Evolutionary conservation across 2,113 vertebrate genomes (phyloP).

Genomic region (Tachysurus fulvidraco): DNA sequence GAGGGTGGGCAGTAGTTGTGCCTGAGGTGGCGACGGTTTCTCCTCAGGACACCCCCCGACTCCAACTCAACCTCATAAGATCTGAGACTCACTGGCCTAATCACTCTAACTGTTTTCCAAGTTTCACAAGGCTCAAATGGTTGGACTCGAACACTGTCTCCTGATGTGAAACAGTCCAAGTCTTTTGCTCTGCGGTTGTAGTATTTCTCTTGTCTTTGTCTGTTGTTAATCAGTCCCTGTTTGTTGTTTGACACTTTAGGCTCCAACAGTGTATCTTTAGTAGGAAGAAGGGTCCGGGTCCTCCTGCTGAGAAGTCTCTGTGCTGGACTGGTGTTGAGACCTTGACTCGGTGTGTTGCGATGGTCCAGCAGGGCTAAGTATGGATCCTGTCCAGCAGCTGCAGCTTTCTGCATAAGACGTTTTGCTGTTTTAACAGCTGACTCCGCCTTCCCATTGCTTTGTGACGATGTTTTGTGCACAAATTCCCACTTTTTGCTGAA

Average conservation of each 20-base stretch:
- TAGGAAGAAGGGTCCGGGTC: constrained; percentile 28
- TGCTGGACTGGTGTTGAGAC: constrained; percentile 15
- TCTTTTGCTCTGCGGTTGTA: constrained; percentile 19
- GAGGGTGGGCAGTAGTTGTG: no score
- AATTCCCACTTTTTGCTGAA: constrained; percentile 35
- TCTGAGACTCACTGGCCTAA: neutral
- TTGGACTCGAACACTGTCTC: constrained; percentile 21
- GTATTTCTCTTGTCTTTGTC: neutral
- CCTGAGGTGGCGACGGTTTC: no score
- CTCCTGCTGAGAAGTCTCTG: constrained; percentile 32
- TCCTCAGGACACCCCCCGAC: neutral
- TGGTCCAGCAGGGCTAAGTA: neutral
- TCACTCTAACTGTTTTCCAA: constrained; percentile 19
- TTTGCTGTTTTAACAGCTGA: constrained; percentile 13
- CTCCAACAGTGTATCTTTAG: constrained; percentile 5
- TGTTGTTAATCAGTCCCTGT: neutral
- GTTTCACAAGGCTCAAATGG: constrained; percentile 8
- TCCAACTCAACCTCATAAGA: constrained; percentile 34
- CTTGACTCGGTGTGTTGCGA: constrained; percentile 24
- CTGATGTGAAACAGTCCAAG: neutral
- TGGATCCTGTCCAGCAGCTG: constrained; percentile 6
- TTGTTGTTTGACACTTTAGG: neutral
- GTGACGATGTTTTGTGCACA: constrained; percentile 16
- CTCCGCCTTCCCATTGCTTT: constrained; percentile 12
- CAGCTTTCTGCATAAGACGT: neutral